Base-by-base conservation (phyloP, 1,140 invertebrate species). In the Sweltsa coloradensis region DNA sequence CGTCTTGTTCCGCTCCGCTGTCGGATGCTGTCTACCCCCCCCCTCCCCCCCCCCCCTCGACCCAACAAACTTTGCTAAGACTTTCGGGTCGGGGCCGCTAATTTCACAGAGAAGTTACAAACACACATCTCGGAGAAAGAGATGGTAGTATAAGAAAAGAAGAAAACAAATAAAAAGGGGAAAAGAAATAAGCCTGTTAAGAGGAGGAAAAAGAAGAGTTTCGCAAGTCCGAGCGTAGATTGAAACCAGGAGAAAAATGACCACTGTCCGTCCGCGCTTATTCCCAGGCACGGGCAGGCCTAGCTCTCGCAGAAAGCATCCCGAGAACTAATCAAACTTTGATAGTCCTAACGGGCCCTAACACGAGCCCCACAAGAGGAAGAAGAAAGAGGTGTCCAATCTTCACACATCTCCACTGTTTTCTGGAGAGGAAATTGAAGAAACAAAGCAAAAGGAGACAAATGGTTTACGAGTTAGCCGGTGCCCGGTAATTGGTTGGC, bases 21-120 rank as follows among this genome's bases (percentile, higher is more conserved):
- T 42, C 37, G 24, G 19, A 21, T 25, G 36, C 34, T 26, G 27
- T 34, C 31, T 6, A 34, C n/a, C 27, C 49, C 51, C 42, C 55
- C 50, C 53, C 52, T 53, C 54, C 54, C 56, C 51, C 51, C 53
- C 51, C 57, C 47, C 53, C 53, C 57, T 49, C 53, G 44, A 40
- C 37, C 2, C 13, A 40, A 23, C 21, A 40, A 40, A 40, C 37
- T 40, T 40, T 40, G 21, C 9, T 5, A 22, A 6, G 23, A 39
- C 36, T 39, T 22, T n/a, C 14, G 18, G 37, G 18, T 3, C 13
- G 24, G 34, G 37, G n/a, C 16, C 14, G 37, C 37, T 40, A 19
- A 40, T 40, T 40, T 19, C 24, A 23, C 24, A 19, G 37, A 40
- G 37, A 40, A 19, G 37, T 23, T 40, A 40, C 37, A 19, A 19